Evolutionary conservation across 2,113 vertebrate genomes (phyloP).

Genomic region (Lagopus leucura): DNA sequence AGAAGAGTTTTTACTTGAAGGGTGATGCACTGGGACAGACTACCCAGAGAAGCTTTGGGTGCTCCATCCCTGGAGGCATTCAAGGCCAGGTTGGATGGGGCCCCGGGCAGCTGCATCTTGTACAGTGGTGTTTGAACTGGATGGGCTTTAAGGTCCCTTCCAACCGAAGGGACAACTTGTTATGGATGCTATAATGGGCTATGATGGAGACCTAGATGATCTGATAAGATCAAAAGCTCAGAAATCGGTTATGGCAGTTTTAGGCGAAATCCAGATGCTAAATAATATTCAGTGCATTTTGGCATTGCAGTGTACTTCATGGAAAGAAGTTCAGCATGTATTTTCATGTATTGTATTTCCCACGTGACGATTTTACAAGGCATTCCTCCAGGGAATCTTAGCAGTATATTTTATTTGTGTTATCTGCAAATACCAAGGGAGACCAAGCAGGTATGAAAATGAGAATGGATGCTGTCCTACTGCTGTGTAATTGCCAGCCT

Average conservation of each 20-base stretch:
- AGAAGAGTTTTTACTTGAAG: too few species aligned
- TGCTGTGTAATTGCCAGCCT: not conserved
- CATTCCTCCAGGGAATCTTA: not conserved
- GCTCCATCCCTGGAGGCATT: too few species aligned
- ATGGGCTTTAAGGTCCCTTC: not conserved
- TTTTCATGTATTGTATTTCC: not conserved
- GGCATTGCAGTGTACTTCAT: not conserved
- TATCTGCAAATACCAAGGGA: not conserved
- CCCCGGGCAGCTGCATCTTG: not conserved
- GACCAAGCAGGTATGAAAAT: not conserved
- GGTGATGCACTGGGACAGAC: too few species aligned
- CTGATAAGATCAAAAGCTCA: not conserved
- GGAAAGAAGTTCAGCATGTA: not conserved
- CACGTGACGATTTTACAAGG: not conserved
- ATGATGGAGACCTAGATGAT: not conserved
- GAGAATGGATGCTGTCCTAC: not conserved
- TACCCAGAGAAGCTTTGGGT: too few species aligned
- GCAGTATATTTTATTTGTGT: not conserved
- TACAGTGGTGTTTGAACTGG: not conserved
- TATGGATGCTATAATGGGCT: fast-evolving
- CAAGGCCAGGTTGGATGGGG: not conserved
- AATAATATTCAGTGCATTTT: not conserved
- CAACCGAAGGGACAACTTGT: not conserved
- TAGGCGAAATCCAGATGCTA: not conserved
- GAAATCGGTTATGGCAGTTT: not conserved